Percentiles rank a stretch among this genome's conserved stretches.
phyloP scores from a whole-genome alignment of 2,797 vertebrate species.

The Aldrovandia affinis region DNA sequence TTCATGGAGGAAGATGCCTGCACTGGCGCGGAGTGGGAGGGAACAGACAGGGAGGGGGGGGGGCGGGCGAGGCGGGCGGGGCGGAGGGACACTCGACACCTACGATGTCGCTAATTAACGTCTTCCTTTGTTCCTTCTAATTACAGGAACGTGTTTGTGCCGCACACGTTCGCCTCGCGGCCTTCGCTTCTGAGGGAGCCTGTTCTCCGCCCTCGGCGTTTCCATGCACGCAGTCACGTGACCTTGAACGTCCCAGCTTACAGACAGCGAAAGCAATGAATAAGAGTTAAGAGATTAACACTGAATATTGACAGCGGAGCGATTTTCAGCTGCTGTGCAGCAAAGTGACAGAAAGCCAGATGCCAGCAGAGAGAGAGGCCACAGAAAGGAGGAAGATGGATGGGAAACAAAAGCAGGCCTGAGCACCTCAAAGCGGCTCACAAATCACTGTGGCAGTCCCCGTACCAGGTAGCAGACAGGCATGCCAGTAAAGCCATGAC shows the following conservation, averaged over 20 bases:
- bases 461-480: background rate
- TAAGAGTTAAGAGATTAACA: constrained; percentile 1
- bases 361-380: background rate
- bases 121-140: background rate
- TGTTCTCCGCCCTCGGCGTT: background rate
- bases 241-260: background rate
- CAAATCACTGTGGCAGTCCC: background rate
- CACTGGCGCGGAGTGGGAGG: constrained; percentile 37
- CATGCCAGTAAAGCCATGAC: background rate
- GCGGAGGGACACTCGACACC: background rate
- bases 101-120: background rate
- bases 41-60: constrained; percentile 24
- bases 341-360: background rate
- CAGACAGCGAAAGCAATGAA: constrained; percentile 3
- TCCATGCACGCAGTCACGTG: background rate
- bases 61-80: background rate
- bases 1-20: constrained; percentile 2
- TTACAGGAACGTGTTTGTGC: background rate
- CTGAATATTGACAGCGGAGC: background rate
- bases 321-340: background rate
- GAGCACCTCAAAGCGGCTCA: background rate
- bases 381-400: background rate
- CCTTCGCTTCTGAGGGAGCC: too few species aligned
- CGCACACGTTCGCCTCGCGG: background rate
- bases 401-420: constrained; percentile 25